Conservation (phyloP, 2,113 vertebrate species). For the Nycticebus coucang region DNA sequence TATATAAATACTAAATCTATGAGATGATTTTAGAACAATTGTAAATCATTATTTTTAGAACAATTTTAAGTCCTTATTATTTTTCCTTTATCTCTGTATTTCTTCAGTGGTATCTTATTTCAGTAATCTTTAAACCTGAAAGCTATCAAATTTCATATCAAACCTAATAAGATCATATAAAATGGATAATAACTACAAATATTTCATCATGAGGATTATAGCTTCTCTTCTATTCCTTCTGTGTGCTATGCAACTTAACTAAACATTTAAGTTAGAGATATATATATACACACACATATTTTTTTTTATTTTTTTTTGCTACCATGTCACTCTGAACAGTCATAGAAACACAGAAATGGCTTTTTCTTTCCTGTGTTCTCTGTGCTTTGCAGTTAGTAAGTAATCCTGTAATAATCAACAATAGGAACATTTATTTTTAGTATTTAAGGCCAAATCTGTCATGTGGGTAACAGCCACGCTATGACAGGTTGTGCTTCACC, state of each 20-base stretch:
- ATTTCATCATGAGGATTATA: not conserved
- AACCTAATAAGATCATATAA: not conserved
- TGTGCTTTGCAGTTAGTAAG: not conserved
- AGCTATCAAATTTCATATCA: not conserved
- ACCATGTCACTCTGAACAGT: too few species aligned
- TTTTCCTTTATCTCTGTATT: not conserved
- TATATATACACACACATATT: too few species aligned
- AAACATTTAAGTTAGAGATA: too few species aligned
- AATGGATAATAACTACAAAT: not conserved
- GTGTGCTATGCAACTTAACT: too few species aligned
- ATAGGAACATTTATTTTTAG: not conserved
- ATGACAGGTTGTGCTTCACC: not conserved
- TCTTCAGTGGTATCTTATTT: not conserved
- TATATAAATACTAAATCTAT: not conserved
- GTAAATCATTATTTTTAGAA: not conserved
- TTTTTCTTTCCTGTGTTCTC: not conserved
- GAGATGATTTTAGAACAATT: not conserved
- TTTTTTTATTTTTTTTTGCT: too few species aligned
- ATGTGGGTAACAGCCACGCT: not conserved
- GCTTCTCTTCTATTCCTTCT: not conserved
- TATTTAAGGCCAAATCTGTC: not conserved
- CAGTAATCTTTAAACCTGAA: not conserved
- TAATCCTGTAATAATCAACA: not conserved
- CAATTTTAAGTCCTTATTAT: not conserved
- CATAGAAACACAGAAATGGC: too few species aligned